Conservation (phyloP, 2,888 invertebrate genomes). For the Antheraea assamensis region DNA sequence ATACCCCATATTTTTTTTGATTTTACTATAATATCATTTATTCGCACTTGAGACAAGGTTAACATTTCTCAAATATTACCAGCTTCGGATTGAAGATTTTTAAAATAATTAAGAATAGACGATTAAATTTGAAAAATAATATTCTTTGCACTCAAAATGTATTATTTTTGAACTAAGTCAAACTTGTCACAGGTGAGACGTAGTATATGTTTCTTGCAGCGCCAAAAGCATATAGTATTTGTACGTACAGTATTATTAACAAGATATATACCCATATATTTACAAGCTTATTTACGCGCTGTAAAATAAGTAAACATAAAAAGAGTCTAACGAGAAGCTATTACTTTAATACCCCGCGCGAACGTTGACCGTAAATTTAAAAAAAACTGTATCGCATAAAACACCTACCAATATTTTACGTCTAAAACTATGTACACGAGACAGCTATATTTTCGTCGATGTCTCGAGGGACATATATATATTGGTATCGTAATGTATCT, state of each 20-base stretch:
- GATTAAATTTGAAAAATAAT: too few relatives aligned
- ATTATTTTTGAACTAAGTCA: too few relatives aligned
- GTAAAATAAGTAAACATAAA: slow-evolving; percentile 12
- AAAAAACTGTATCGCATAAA: slow-evolving; percentile 42
- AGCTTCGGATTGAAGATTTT: too few relatives aligned
- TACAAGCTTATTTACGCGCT: background rate
- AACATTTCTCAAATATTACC: too few relatives aligned
- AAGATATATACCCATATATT: background rate
- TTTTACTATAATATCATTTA: too few relatives aligned
- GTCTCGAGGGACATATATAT: slow-evolving; percentile 28
- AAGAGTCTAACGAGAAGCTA: slow-evolving; percentile 17
- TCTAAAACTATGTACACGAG: slow-evolving; percentile 29
- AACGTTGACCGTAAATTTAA: slow-evolving; percentile 37
- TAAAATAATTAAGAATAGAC: too few relatives aligned
- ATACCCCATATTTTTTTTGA: too few relatives aligned
- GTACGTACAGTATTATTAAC: background rate
- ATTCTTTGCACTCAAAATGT: too few relatives aligned
- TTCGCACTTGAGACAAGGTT: too few relatives aligned
- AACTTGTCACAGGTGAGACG: too few relatives aligned
- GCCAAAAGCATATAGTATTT: background rate
- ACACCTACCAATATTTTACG: slow-evolving; percentile 42
- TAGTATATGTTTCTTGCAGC: background rate
- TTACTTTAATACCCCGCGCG: slow-evolving; percentile 16
- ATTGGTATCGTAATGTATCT: slow-evolving; percentile 17
- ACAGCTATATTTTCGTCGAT: slow-evolving; percentile 37